Conservation (phyloP, 2,797 vertebrate species). For the Eurystomus glaucurus region DNA sequence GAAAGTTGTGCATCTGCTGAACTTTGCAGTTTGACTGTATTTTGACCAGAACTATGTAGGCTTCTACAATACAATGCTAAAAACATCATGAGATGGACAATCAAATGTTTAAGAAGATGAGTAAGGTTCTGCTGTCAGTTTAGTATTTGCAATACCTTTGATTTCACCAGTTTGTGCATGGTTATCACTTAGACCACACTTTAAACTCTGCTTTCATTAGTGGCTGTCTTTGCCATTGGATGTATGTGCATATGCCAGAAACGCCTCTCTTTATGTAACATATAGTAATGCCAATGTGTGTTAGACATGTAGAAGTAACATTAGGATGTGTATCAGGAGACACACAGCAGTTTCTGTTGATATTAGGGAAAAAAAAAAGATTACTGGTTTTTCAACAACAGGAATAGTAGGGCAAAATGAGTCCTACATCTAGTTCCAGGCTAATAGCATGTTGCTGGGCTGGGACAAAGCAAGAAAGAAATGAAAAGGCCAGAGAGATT, state of each 20-base stretch:
- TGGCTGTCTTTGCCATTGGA: background rate
- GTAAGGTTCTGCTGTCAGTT: background rate
- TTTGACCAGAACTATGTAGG: background rate
- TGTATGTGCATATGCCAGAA: background rate
- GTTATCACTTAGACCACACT: background rate
- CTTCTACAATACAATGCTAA: background rate
- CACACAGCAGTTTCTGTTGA: background rate
- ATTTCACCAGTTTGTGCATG: background rate
- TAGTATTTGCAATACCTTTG: background rate
- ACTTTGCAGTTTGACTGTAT: background rate
- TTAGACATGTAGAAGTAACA: background rate
- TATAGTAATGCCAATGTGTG: background rate
- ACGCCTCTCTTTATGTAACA: background rate
- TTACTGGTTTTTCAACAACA: background rate
- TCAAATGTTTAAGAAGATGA: accelerated
- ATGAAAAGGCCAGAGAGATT: background rate
- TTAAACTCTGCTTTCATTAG: background rate
- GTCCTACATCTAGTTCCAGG: background rate
- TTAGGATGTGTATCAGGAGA: background rate
- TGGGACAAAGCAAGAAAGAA: background rate
- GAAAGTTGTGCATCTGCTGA: background rate
- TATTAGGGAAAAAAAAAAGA: background rate
- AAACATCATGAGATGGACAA: background rate
- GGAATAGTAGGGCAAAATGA: background rate
- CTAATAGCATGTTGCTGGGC: background rate